These are phyloP conservation scores for Sphaeramia orbicularis DNA, from an alignment of 2,797 vertebrate species.

Conservation along the genomic window DNA sequence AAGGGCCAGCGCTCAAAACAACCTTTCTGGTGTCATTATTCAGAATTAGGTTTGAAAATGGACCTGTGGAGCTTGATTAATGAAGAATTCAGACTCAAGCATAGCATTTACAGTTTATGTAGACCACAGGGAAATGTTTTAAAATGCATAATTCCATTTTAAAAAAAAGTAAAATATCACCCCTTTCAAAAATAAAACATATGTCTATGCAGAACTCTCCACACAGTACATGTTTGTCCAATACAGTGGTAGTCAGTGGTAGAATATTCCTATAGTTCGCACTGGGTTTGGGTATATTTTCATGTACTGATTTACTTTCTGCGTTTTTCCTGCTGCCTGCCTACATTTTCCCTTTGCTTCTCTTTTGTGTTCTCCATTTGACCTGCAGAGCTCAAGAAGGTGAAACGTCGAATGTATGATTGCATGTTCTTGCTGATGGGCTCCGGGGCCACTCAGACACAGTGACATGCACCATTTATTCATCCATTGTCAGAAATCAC, in stretches of 20 bases:
- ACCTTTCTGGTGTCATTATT: no score
- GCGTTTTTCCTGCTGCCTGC: background rate
- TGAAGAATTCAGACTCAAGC: no score
- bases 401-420: conserved; percentile 19
- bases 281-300: conserved; percentile 20
- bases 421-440: conserved; percentile 18
- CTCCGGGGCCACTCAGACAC: background rate
- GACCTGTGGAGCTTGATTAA: no score
- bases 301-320: conserved; percentile 14
- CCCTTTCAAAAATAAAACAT: no score
- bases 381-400: background rate
- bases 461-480: conserved; percentile 33
- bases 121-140: no score
- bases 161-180: no score
- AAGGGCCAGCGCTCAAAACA: no score
- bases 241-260: background rate
- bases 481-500: conserved; percentile 37
- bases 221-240: background rate
- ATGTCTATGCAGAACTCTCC: background rate
- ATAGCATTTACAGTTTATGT: no score
- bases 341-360: background rate
- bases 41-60: no score
- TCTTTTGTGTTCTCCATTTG: background rate
- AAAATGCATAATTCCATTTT: no score
- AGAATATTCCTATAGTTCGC: conserved; percentile 17